These are phyloP conservation scores for Lagorchestes hirsutus DNA, from an alignment of 2,797 vertebrate species.

Conservation along the genomic window DNA sequence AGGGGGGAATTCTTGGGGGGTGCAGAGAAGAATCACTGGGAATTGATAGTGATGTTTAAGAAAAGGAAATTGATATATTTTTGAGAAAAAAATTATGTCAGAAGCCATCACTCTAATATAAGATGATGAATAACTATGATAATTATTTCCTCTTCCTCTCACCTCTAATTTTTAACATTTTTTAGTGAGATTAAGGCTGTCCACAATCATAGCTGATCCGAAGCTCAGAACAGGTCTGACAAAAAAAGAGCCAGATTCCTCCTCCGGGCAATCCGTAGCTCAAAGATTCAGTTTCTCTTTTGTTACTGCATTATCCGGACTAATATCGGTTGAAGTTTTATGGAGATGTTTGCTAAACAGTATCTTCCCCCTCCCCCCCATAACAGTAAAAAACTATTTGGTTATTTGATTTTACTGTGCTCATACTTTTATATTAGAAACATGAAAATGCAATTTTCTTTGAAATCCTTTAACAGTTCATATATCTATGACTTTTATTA, in stretches of 20 bases:
- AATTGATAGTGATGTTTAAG: neutral
- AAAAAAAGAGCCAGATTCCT: neutral
- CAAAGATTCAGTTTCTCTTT: neutral
- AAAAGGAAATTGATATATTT: neutral
- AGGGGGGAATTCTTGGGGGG: neutral
- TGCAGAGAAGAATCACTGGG: neutral
- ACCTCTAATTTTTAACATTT: neutral
- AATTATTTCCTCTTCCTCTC: neutral
- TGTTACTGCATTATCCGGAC: neutral
- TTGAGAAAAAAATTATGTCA: neutral
- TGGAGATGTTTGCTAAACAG: neutral
- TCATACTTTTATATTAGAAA: slow-evolving; percentile 43
- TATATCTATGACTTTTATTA: neutral
- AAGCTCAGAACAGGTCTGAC: neutral
- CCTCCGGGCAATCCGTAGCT: neutral
- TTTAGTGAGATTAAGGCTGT: neutral
- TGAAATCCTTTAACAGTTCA: slow-evolving; percentile 1
- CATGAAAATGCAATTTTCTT: slow-evolving; percentile 52
- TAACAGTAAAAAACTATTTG: neutral
- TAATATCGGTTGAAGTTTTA: neutral
- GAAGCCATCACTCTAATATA: neutral
- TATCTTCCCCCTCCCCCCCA: neutral
- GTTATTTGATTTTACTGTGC: slow-evolving; percentile 4
- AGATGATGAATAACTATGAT: neutral
- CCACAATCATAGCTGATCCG: neutral